Evolutionary conservation across 1,140 invertebrate genomes (phyloP), one percentile per base, ranked within the genome.

Genomic region (Sycophila sp.): DNA sequence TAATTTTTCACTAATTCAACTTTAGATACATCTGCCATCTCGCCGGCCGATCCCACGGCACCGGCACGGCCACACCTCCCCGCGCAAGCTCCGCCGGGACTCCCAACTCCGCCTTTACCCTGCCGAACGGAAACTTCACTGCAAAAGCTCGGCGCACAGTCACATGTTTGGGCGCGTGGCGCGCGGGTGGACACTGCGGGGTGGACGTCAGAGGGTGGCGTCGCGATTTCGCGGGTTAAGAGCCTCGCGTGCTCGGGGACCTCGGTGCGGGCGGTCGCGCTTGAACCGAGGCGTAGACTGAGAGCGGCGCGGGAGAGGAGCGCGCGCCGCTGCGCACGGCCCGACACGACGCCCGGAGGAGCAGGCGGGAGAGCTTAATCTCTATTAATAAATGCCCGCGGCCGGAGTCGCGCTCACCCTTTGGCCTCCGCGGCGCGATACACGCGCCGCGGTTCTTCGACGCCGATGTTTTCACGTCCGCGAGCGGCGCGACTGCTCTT

Each of bases 361-460:
- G 13, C n/a, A n/a, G n/a, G 47, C 11, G 45, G 10, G 19, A 74
- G 75, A 80, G 77, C 84, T 84, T 84, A 81, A 85, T 85, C 83
- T 85, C 84, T 85, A 86, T 85, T 86, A 86, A 86, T 86, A 85
- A 83, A 83, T 82, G 77, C 78, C 76, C 77, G 62, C 76, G 47
- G 69, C 59, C 66, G 36, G 58, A 55, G 73, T n/a, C n/a, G n/a
- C n/a, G n/a, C n/a, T n/a, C n/a, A n/a, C 24, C 49, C 17, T 26
- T 40, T 38, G 6, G n/a, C 17, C 28, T n/a, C 10, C 34, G 32
- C 10, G n/a, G 1, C 32, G 19, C n/a, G n/a, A n/a, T n/a, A n/a
- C n/a, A n/a, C n/a, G n/a, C n/a, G n/a, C n/a, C n/a, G n/a, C n/a
- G n/a, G n/a, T n/a, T n/a, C n/a, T n/a, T n/a, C n/a, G n/a, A n/a